A percentile compares a stretch with the other conserved stretches of the same genome.
phyloP scores from a whole-genome alignment of 2,113 vertebrate genomes.

The Scomber scombrus region DNA sequence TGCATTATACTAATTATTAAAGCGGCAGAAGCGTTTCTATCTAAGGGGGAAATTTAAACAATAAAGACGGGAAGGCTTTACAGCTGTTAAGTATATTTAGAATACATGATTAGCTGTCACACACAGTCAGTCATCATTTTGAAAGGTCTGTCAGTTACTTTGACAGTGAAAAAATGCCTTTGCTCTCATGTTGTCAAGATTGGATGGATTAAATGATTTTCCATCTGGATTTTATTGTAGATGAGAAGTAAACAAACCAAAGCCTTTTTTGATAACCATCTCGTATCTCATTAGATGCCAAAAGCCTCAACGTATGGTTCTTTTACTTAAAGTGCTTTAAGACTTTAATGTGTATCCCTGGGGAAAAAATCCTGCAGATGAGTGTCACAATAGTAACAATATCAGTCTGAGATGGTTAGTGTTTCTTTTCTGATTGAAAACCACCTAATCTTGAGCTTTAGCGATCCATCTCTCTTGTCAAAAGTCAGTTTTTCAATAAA shows the following conservation, averaged over 20 bases:
- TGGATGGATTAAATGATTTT: conserved; percentile 32
- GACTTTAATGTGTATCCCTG: neutral
- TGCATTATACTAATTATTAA: conserved; percentile 49
- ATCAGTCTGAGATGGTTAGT: neutral
- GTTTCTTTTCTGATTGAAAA: neutral
- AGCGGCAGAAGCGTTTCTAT: conserved; percentile 36
- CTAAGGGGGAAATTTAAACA: conserved; percentile 43
- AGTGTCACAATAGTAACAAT: neutral
- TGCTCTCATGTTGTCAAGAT: conserved; percentile 4
- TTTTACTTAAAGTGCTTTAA: neutral
- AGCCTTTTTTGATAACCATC: neutral
- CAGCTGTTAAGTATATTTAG: conserved; percentile 34
- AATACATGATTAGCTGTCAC: conserved; percentile 65
- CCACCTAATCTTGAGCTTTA: conserved; percentile 1
- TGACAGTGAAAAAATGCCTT: conserved; percentile 49
- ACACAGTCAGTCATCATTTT: conserved; percentile 21
- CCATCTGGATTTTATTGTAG: conserved; percentile 21
- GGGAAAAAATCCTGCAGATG: conserved; percentile 5
- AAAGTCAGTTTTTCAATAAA: neutral
- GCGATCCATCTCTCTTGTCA: conserved; percentile 31
- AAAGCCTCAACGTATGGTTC: neutral
- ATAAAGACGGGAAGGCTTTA: conserved; percentile 37
- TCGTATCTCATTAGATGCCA: conserved; percentile 15
- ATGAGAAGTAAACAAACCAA: conserved; percentile 24
- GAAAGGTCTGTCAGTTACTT: conserved; percentile 54